Conservation (phyloP, 2,888 invertebrate species). For the Callyntrura sp. region DNA sequence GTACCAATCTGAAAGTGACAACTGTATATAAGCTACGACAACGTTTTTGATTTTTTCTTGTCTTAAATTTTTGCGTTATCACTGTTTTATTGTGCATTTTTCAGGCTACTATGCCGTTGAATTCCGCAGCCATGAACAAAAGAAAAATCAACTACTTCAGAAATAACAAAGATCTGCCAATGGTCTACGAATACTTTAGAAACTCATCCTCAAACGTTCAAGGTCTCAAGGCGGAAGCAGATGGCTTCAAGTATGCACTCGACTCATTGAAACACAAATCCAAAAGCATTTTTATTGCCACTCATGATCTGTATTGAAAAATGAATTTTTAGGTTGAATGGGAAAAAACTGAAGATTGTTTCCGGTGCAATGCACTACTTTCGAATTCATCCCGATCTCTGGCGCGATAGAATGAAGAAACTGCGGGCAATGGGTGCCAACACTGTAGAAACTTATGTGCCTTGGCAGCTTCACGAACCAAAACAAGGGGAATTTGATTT, state of each 20-base stretch:
- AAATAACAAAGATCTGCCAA: conserved; percentile 83
- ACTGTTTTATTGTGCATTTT: neutral
- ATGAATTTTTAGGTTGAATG: conserved; percentile 85
- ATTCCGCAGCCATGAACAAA: conserved; percentile 8
- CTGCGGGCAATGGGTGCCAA: conserved; percentile 86
- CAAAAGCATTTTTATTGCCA: no score
- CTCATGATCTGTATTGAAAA: no score
- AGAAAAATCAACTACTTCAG: neutral
- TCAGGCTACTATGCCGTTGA: conserved; percentile 15
- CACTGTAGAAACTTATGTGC: conserved; percentile 83
- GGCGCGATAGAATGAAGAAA: conserved; percentile 87
- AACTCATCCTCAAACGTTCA: conserved; percentile 84
- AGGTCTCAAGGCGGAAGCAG: conserved; percentile 84
- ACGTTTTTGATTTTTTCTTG: neutral
- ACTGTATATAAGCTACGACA: neutral
- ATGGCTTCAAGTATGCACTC: conserved; percentile 84
- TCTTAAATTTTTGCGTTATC: neutral
- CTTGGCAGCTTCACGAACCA: conserved; percentile 86
- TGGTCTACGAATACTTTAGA: conserved; percentile 86
- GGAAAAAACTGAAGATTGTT: conserved; percentile 85
- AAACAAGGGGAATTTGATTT: conserved; percentile 85
- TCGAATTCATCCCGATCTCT: conserved; percentile 86
- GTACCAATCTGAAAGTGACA: neutral
- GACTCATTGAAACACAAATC: neutral
- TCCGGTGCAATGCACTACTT: conserved; percentile 88